Percentiles rank a stretch among this genome's conserved stretches.
These are phyloP conservation scores for Hipparchia semele DNA, from an alignment of 2,888 invertebrate species.

Conservation along the genomic window DNA sequence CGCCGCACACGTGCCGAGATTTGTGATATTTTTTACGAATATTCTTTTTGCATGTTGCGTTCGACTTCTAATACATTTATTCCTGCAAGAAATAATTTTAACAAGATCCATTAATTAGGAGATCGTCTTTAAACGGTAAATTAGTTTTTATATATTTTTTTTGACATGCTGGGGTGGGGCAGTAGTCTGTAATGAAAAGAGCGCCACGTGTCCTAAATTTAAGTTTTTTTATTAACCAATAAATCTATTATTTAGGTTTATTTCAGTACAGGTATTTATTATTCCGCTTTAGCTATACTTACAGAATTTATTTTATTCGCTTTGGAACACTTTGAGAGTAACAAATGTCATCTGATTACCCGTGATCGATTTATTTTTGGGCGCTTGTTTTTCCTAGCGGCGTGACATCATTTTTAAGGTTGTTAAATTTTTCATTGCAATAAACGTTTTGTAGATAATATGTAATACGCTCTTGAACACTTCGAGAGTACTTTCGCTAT, in stretches of 20 bases:
- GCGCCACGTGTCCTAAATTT: conserved; percentile 80
- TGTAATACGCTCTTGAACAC: not conserved
- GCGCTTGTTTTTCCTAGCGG: conserved; percentile 33
- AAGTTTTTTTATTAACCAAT: conserved; percentile 51
- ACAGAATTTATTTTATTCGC: not conserved
- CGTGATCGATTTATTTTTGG: conserved; percentile 39
- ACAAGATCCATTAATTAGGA: conserved; percentile 50
- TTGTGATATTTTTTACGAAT: conserved; percentile 79
- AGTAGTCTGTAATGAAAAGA: conserved; percentile 65
- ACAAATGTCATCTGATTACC: conserved; percentile 16
- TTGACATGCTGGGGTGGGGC: conserved; percentile 78
- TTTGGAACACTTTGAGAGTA: not conserved
- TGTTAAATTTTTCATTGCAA: conserved; percentile 22
- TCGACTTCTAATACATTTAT: conserved; percentile 52
- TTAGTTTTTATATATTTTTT: conserved; percentile 56
- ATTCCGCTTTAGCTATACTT: not conserved
- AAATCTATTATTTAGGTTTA: conserved; percentile 1
- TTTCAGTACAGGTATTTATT: conserved; percentile 3
- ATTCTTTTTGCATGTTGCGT: conserved; percentile 66
- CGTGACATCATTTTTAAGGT: conserved; percentile 41
- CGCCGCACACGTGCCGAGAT: conserved; percentile 81
- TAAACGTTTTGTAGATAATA: not conserved
- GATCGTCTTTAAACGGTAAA: conserved; percentile 63
- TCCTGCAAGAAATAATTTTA: conserved; percentile 52
- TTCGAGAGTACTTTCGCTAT: not conserved